Evolutionary conservation across 1,140 invertebrate species (phyloP), one percentile per base, ranked within the genome.

Genomic region (Acromyrmex charruanus): DNA sequence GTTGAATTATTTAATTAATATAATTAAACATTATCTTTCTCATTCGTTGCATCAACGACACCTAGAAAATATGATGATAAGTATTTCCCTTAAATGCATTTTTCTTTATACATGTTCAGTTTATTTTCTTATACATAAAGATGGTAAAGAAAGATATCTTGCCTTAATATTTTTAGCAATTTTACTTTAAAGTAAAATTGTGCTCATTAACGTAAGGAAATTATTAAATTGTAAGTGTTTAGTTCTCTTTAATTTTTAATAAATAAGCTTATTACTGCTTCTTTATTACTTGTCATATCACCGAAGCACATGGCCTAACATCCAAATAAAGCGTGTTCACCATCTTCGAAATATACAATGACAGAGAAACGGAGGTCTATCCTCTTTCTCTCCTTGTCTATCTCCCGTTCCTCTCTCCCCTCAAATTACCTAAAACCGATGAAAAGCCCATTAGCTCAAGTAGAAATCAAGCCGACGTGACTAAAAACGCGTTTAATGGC

Each of bases 381-480:
- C 31, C 28, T 28, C 31, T 35, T 1, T 35, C 31, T 39, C 31
- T 65, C n/a, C 3, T 65, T 35, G 5, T 69, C 44, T 21, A 44
- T 44, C 39, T 44, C 39, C 7, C 21, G 5, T 21, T 51, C 6
- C 21, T 3, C 12, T 51, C 14, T 25, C 51, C 53, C 25, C n/a
- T 82, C 9, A 49, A 61, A 90, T 90, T 88, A 82, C 44, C 80
- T 75, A 59, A 85, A 81, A 85, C 77, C 71, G 89, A 90, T 90
- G 89, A 90, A 90, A 90, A 88, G 86, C 88, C 80, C 89, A 88
- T 90, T 90, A 90, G 63, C 58, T 51, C 71, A 44, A 85, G 81
- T 77, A 77, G 69, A 69, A 90, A 88, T 88, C 82, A 90, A 87
- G 89, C 63, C 21, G 55, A 61, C 86, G 86, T 86, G 87, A 88